Conservation (phyloP, 2,113 vertebrate genomes). For the Megaceryle torquata region DNA sequence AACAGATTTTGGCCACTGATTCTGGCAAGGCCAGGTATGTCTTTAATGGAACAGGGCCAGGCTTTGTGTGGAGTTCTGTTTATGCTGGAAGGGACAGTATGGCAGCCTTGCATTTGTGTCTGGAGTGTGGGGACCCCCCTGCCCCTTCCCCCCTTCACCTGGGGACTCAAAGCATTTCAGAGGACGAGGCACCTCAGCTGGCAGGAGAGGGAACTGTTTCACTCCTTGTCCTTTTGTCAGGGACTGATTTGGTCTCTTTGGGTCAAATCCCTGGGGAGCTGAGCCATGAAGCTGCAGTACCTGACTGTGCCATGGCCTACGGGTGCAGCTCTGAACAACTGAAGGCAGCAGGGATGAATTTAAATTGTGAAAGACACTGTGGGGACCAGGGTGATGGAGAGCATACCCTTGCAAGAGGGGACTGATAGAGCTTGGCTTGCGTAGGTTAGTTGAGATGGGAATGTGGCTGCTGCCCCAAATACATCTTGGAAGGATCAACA, state of each 20-base stretch:
- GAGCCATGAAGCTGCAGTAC: background rate
- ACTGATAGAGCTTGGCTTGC: background rate
- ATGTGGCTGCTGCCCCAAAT: background rate
- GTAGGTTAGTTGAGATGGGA: background rate
- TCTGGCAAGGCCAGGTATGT: background rate
- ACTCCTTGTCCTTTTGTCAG: background rate
- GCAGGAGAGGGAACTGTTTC: background rate
- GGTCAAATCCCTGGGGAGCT: background rate
- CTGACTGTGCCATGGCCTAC: background rate
- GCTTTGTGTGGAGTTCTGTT: background rate
- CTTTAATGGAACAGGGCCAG: background rate
- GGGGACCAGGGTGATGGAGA: background rate
- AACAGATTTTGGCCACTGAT: background rate
- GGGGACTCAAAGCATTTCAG: background rate
- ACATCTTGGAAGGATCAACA: background rate
- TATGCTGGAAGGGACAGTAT: background rate
- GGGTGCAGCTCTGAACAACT: background rate
- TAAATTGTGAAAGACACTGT: accelerated
- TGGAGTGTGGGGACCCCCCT: background rate
- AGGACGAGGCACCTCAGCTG: background rate
- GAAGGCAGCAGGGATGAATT: background rate
- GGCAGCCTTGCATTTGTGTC: background rate
- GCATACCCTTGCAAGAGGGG: background rate
- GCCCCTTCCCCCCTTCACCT: background rate
- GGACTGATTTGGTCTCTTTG: background rate